These are phyloP conservation scores for Anolis carolinensis DNA, from an alignment of 2,113 vertebrate genomes.

Conservation along the genomic window DNA sequence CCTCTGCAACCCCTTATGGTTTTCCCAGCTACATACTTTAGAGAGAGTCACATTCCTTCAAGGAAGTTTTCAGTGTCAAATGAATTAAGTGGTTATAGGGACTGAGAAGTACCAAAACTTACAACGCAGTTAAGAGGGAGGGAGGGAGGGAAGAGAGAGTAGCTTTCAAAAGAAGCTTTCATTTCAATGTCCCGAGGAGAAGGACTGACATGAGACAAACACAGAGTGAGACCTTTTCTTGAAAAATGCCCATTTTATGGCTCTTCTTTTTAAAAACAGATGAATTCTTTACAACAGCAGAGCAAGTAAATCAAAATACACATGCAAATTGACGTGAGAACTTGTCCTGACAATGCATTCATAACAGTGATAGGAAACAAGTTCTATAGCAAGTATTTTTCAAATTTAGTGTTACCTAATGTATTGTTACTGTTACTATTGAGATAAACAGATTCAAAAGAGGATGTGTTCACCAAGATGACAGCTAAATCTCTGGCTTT, in stretches of 20 bases:
- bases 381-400: too few relatives aligned
- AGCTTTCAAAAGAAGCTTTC: background rate
- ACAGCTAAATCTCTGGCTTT: background rate
- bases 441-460: background rate
- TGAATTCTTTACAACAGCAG: too few relatives aligned
- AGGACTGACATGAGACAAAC: too few relatives aligned
- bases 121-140: background rate
- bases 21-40: conserved; percentile 12
- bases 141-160: too few relatives aligned
- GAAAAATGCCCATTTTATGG: background rate
- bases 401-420: too few relatives aligned
- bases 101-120: background rate
- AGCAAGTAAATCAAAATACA: background rate
- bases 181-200: background rate
- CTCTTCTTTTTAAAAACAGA: background rate
- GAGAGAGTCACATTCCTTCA: conserved; percentile 6
- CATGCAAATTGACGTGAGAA: background rate
- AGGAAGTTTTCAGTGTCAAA: background rate
- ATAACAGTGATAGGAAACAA: too few relatives aligned
- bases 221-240: too few relatives aligned
- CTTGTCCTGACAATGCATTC: background rate
- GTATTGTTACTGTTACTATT: too few relatives aligned
- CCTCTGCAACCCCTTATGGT: background rate
- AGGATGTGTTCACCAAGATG: background rate
- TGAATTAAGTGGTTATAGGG: background rate